Conservation (phyloP, 2,888 invertebrate species). For the Machimus rusticus region DNA sequence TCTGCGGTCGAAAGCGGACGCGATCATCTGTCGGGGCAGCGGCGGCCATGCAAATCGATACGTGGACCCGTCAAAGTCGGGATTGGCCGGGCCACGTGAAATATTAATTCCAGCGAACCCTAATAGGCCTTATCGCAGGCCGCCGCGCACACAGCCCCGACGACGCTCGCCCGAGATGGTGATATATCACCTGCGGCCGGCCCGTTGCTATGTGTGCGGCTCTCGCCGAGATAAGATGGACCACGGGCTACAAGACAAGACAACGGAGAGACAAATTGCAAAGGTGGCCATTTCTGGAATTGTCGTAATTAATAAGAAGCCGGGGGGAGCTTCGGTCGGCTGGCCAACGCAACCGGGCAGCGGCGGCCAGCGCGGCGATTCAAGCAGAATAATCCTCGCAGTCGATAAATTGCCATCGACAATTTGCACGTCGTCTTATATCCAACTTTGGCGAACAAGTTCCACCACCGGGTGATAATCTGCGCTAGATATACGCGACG, state of each 20-base stretch:
- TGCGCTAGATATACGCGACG: conserved; percentile 35
- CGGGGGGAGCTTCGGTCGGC: not conserved
- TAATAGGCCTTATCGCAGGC: conserved; percentile 12
- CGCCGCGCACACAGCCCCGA: not conserved
- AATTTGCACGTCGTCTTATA: conserved; percentile 38
- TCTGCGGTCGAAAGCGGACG: not conserved
- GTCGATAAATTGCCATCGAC: conserved; percentile 38
- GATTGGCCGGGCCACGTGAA: not conserved
- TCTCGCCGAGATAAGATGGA: not conserved
- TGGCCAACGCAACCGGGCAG: not conserved
- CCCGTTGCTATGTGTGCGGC: conserved; percentile 19
- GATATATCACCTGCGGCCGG: conserved; percentile 24
- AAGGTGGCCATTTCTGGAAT: conserved; percentile 31
- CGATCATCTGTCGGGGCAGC: not conserved
- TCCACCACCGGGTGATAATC: conserved; percentile 37
- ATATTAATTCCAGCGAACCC: conserved; percentile 24
- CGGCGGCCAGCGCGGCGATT: not conserved
- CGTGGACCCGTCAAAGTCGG: not conserved
- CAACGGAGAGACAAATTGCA: conserved; percentile 30
- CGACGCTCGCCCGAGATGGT: not conserved
- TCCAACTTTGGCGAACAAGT: conserved; percentile 29
- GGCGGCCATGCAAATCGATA: conserved; percentile 27
- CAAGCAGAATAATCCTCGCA: conserved; percentile 19
- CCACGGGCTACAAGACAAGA: not conserved
- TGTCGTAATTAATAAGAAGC: conserved; percentile 35